These are phyloP conservation scores for Myiagra hebetior DNA, from an alignment of 2,113 vertebrate species.

Conservation along the genomic window DNA sequence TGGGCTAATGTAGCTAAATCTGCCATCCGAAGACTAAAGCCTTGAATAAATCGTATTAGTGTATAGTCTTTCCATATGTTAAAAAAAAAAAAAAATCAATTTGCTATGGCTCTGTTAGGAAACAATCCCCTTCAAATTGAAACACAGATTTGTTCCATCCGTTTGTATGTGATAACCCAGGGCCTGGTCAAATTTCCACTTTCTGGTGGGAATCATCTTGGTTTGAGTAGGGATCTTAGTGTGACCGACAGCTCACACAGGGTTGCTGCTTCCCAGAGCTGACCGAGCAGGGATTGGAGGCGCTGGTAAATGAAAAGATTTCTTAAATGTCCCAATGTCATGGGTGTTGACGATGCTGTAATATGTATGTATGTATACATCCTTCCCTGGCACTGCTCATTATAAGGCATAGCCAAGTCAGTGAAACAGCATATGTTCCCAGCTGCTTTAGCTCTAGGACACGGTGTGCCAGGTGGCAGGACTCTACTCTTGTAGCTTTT, in stretches of 20 bases:
- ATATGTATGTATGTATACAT: background rate
- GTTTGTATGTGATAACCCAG: background rate
- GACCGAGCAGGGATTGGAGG: background rate
- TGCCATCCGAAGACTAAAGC: background rate
- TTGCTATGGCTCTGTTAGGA: background rate
- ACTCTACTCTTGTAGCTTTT: background rate
- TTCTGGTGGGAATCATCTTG: conserved; percentile 32
- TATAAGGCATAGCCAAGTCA: background rate
- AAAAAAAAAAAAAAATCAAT: background rate
- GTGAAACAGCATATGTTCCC: background rate
- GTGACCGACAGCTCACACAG: background rate
- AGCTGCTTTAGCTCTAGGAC: conserved; percentile 18
- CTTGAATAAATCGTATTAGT: background rate
- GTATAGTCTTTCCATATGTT: conserved; percentile 1
- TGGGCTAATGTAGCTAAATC: background rate
- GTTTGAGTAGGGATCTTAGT: background rate
- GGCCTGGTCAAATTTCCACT: conserved; percentile 23
- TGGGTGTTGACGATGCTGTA: background rate
- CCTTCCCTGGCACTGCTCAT: background rate
- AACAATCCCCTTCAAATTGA: background rate
- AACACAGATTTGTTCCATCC: conserved; percentile 18
- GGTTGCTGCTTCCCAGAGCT: background rate
- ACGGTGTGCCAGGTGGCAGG: background rate
- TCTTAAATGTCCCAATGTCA: background rate
- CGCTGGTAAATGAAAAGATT: background rate